These are phyloP conservation scores for Gulo gulo DNA, from an alignment of 2,113 vertebrate species.

Conservation along the genomic window DNA sequence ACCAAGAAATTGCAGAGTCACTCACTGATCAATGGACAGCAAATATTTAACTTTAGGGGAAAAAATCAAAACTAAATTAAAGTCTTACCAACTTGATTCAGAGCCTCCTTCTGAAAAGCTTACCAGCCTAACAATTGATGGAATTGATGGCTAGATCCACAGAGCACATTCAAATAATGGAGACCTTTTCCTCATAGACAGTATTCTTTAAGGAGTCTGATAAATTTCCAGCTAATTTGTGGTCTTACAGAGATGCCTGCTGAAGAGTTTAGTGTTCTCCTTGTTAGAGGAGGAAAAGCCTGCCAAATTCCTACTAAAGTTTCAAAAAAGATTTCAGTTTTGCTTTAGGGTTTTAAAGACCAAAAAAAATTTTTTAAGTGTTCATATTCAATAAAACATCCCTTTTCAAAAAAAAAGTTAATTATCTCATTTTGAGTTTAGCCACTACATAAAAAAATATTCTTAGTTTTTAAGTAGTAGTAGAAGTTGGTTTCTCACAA, in stretches of 20 bases:
- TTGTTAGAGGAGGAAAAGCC: neutral
- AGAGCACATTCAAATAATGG: conserved; percentile 12
- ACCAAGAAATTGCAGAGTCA: conserved; percentile 26
- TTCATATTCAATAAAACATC: neutral
- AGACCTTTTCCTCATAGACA: conserved; percentile 35
- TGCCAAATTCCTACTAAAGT: neutral
- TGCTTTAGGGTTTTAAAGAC: neutral
- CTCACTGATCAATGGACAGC: conserved; percentile 44
- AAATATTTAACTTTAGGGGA: conserved; percentile 62
- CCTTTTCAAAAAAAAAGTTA: conserved; percentile 4
- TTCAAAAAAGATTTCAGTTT: neutral
- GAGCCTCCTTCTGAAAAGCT: conserved; percentile 37
- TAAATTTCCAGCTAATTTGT: conserved; percentile 10
- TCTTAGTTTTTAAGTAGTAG: neutral
- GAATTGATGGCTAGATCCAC: neutral
- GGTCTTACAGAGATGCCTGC: neutral
- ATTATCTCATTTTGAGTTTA: neutral
- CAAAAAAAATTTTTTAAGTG: neutral
- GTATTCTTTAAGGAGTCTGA: neutral
- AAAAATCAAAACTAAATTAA: conserved; percentile 66
- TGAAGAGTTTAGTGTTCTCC: neutral
- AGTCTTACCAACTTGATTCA: conserved; percentile 48
- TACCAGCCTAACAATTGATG: neutral
- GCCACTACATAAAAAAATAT: neutral
- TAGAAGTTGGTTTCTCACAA: neutral